phyloP scores from a whole-genome alignment of 1,140 invertebrate genomes.

The Periplaneta americana region DNA sequence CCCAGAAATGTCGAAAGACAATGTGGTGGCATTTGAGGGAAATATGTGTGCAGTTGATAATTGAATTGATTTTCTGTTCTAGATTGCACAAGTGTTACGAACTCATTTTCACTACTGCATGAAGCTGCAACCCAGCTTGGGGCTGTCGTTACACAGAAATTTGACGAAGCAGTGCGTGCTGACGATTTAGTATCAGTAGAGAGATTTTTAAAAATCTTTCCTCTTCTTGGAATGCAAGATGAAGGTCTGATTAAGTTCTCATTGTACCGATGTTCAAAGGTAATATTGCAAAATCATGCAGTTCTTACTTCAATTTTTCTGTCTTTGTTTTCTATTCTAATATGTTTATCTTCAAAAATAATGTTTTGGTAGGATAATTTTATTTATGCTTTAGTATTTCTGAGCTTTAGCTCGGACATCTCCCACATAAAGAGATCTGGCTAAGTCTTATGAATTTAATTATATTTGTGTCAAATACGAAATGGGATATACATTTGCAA shows the following conservation, averaged over 20 bases:
- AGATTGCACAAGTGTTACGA: slow-evolving; percentile 63
- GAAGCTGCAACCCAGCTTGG: slow-evolving; percentile 75
- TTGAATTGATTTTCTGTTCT: no score
- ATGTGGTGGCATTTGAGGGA: no score
- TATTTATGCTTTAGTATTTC: no score
- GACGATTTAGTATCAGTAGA: slow-evolving; percentile 91
- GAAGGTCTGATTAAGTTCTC: slow-evolving; percentile 90
- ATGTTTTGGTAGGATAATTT: no score
- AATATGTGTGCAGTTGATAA: no score
- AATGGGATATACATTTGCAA: no score
- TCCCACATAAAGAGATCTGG: no score
- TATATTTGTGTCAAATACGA: no score
- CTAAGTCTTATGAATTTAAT: no score
- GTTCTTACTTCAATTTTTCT: not conserved
- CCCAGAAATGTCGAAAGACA: no score
- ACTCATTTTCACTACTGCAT: slow-evolving; percentile 76
- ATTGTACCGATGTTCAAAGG: slow-evolving; percentile 81
- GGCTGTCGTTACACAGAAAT: slow-evolving; percentile 69
- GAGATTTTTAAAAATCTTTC: slow-evolving; percentile 97
- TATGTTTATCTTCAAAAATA: no score
- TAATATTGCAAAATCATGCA: slow-evolving; percentile 31
- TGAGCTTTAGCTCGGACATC: no score
- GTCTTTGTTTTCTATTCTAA: not conserved
- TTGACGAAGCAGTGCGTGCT: slow-evolving; percentile 86
- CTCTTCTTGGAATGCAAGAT: slow-evolving; percentile 85